Evolutionary conservation across 2,113 vertebrate genomes (phyloP).

Genomic region (Dolichallabes microphthalmus): DNA sequence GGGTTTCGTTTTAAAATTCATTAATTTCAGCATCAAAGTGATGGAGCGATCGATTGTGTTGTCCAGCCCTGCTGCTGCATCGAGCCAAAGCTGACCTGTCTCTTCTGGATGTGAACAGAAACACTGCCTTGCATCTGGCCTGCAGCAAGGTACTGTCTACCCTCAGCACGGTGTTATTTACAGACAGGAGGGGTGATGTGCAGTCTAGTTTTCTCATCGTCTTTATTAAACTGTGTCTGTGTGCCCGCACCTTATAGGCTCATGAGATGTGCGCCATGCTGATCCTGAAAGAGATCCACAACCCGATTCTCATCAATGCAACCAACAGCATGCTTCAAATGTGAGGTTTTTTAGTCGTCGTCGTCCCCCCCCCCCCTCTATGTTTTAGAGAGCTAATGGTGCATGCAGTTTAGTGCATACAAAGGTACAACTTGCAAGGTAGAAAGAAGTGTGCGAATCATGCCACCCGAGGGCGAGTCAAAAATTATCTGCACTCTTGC

Average conservation of each 20-base stretch:
- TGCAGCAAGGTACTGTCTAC: slow-evolving; percentile 88
- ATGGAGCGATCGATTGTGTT: not conserved
- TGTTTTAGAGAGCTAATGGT: no score
- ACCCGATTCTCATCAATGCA: slow-evolving; percentile 95
- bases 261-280: slow-evolving; percentile 98
- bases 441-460: no score
- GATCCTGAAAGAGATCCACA: slow-evolving; percentile 92
- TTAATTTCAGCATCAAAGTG: not conserved
- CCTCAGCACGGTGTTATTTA: not conserved
- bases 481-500: no score
- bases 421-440: no score
- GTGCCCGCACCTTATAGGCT: slow-evolving; percentile 69
- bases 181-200: no score
- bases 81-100: slow-evolving; percentile 89
- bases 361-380: no score
- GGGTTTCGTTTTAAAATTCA: no score
- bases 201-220: not conserved
- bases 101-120: slow-evolving; percentile 91
- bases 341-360: slow-evolving; percentile 77
- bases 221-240: not conserved
- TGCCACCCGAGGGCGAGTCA: no score
- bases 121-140: slow-evolving; percentile 97
- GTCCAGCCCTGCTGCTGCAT: slow-evolving; percentile 88
- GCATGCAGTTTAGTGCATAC: no score
- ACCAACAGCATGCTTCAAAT: slow-evolving; percentile 94